Evolutionary conservation across 1,140 invertebrate species (phyloP), one percentile per base, ranked within the genome.

Genomic region (Aricia agestis): DNA sequence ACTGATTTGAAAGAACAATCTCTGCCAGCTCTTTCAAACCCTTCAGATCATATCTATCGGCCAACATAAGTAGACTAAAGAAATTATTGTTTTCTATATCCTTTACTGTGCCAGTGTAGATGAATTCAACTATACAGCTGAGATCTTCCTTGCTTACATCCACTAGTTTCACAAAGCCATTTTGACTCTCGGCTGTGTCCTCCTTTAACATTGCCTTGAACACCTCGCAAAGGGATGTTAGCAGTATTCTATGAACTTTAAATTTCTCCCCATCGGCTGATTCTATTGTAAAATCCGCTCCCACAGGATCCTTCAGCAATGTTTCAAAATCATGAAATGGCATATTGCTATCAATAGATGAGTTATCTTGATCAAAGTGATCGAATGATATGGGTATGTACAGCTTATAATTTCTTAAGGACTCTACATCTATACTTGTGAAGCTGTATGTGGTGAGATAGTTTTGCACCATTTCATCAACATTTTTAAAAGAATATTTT

Each of bases 151-250:
- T 84, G n/a, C 66, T 66, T 0, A 90, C 80, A 76, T 91, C 89
- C 68, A 83, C 71, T 13, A 91, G 75, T 72, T 83, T 90, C 1
- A 91, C 82, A 75, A 75, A 84, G 63, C 76, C 80, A 63, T 86
- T 87, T 73, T 86, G 81, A 72, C 83, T 85, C 61, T 91, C 89
- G 11, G 84, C 86, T 7, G 84, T 90, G 19, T 89, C 86, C 32
- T 87, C 85, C 77, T 83, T 89, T 0, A 91, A 77, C 89, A 91
- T 91, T 52, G 89, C 89, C 73, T 83, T 87, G 68, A 91, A 91
- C 10, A 91, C 89, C 45, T 90, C 87, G 74, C 89, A 90, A 59
- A 83, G 76, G 0, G 78, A 78, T 36, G 77, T 75, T 7, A 91
- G 66, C n/a, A 91, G 67, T 9, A 76, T 58, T 74, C 85, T 86